A percentile compares a stretch with the other conserved stretches of the same genome.
These are phyloP conservation scores for Reticulitermes lucifugus DNA, from an alignment of 2,888 invertebrate genomes.

Conservation along the genomic window DNA sequence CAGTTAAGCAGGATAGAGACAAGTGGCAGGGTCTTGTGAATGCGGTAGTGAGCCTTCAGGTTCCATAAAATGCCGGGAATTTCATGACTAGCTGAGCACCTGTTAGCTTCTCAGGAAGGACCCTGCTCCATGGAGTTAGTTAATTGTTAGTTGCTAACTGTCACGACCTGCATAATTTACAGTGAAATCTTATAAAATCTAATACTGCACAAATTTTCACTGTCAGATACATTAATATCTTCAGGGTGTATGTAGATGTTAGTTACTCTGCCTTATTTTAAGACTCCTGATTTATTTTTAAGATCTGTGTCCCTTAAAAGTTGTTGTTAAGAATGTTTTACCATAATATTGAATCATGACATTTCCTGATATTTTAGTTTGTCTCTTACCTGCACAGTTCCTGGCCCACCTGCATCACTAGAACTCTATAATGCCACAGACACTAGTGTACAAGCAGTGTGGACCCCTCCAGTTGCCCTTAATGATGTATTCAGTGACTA, in stretches of 20 bases:
- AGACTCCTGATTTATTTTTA: neutral
- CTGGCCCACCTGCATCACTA: conserved; percentile 77
- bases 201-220: too few species aligned
- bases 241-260: neutral
- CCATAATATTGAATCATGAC: neutral
- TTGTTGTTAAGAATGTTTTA: neutral
- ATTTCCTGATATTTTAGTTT: too few species aligned
- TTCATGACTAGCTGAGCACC: too few species aligned
- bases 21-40: too few species aligned
- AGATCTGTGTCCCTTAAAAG: neutral
- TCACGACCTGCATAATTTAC: too few species aligned
- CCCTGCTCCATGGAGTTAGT: too few species aligned
- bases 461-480: conserved; percentile 64
- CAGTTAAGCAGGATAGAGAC: too few species aligned
- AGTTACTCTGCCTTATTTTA: neutral
- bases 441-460: conserved; percentile 67
- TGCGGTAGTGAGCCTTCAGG: too few species aligned
- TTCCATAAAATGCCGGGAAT: too few species aligned
- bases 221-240: neutral
- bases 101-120: too few species aligned
- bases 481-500: conserved; percentile 66
- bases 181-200: too few species aligned
- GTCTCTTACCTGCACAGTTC: conserved; percentile 58
- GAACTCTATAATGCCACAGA: conserved; percentile 71
- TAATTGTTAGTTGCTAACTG: too few species aligned